These are phyloP conservation scores for Leguminivora glycinivorella DNA, from an alignment of 1,140 invertebrate genomes.

Conservation along the genomic window DNA sequence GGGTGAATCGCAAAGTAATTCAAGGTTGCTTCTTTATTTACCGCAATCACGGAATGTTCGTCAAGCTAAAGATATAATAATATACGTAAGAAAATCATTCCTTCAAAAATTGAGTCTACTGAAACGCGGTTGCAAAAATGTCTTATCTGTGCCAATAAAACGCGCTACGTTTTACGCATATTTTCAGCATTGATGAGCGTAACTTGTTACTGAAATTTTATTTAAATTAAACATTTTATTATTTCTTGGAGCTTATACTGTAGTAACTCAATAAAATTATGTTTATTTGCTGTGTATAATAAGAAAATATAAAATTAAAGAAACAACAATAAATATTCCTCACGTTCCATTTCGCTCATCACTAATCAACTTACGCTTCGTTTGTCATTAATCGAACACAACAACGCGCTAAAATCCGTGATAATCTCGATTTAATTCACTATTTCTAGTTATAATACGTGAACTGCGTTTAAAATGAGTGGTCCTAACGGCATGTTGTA, in stretches of 20 bases:
- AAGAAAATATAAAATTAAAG: background rate
- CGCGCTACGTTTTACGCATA: background rate
- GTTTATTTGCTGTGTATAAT: background rate
- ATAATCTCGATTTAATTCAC: background rate
- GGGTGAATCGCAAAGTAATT: too few relatives aligned
- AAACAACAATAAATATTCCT: background rate
- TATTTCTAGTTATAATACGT: background rate
- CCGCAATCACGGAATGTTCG: too few relatives aligned
- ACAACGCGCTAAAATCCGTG: background rate
- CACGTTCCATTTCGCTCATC: slow-evolving; percentile 1
- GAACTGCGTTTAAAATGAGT: slow-evolving; percentile 54
- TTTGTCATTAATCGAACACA: slow-evolving; percentile 8
- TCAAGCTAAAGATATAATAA: too few relatives aligned
- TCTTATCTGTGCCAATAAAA: slow-evolving; percentile 7
- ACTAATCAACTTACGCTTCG: background rate
- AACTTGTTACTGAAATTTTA: too few relatives aligned
- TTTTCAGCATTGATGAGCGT: background rate
- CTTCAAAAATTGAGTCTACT: background rate
- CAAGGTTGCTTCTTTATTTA: too few relatives aligned
- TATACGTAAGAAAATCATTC: too few relatives aligned
- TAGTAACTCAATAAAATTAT: background rate
- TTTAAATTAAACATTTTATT: background rate
- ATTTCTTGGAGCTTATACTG: background rate
- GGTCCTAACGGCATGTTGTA: slow-evolving; percentile 85
- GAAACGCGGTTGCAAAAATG: background rate